phyloP scores from a whole-genome alignment of 2,113 vertebrate species.

The Rhodinocichla rosea region DNA sequence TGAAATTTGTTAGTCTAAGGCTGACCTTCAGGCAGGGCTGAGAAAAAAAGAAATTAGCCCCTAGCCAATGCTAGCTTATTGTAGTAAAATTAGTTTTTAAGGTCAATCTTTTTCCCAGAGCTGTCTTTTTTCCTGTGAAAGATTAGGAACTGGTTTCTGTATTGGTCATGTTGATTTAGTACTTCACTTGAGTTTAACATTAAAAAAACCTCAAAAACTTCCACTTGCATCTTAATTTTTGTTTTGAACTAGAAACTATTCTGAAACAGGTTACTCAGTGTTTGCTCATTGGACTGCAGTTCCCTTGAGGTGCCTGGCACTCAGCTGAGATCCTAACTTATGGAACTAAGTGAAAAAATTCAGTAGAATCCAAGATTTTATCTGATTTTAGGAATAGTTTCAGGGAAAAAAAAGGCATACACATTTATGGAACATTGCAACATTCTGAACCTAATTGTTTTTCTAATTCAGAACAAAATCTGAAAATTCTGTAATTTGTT shows the following conservation, averaged over 20 bases:
- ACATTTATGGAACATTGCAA: neutral
- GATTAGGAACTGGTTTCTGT: neutral
- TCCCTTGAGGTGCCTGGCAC: neutral
- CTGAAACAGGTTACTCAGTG: neutral
- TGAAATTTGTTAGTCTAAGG: neutral
- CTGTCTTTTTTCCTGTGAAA: neutral
- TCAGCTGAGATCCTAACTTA: neutral
- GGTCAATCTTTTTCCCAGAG: neutral
- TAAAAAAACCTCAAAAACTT: neutral
- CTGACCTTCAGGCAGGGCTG: neutral
- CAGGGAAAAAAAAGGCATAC: neutral
- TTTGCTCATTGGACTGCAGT: neutral
- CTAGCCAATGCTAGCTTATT: neutral
- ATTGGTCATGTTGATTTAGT: neutral
- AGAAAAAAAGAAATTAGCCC: neutral
- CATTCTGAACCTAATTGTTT: neutral
- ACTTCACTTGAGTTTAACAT: neutral
- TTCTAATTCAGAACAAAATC: neutral
- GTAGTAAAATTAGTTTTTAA: conserved; percentile 37
- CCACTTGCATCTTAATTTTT: neutral
- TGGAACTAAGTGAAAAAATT: neutral
- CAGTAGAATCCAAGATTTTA: neutral
- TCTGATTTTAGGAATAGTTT: neutral
- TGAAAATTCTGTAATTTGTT: neutral
- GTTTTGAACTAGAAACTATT: neutral